phyloP scores from a whole-genome alignment of 2,888 invertebrate genomes.

The Volucella inflata region DNA sequence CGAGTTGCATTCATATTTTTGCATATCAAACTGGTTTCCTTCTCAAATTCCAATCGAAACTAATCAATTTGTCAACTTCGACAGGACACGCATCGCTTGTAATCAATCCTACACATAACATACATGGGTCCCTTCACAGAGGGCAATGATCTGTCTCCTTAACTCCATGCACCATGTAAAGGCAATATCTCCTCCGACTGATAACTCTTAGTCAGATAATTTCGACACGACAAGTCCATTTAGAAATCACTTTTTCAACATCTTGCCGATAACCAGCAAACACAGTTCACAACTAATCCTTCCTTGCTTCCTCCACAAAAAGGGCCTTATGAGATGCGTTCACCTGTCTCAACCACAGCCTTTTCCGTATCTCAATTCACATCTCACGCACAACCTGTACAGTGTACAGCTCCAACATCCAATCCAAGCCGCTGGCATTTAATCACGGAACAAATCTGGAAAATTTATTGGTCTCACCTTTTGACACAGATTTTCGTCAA shows the following conservation, averaged over 20 bases:
- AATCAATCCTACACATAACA: no score
- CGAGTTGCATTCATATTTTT: no score
- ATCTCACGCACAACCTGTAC: slow-evolving; percentile 19
- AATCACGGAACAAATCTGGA: slow-evolving; percentile 58
- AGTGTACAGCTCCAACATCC: not conserved
- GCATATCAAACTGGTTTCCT: no score
- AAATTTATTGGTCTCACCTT: slow-evolving; percentile 72
- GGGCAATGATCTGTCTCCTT: no score
- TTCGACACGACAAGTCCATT: slow-evolving; percentile 58
- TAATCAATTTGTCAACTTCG: no score
- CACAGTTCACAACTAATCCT: slow-evolving; percentile 27
- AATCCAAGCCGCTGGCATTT: slow-evolving; percentile 17
- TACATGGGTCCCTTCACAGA: no score
- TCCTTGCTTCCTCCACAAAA: slow-evolving; percentile 11
- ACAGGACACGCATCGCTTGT: no score
- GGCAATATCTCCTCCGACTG: no score
- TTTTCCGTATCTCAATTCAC: slow-evolving; percentile 8
- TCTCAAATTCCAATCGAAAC: no score
- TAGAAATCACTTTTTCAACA: not conserved
- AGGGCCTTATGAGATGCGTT: no score
- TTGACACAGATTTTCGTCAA: slow-evolving; percentile 58
- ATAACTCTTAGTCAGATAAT: slow-evolving; percentile 4
- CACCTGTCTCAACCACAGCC: not conserved
- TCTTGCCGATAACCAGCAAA: not conserved
- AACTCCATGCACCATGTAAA: no score